A percentile compares a stretch with the other conserved stretches of the same genome.
Conservation (phyloP, 2,797 vertebrate species). For the Thaleichthys pacificus region DNA sequence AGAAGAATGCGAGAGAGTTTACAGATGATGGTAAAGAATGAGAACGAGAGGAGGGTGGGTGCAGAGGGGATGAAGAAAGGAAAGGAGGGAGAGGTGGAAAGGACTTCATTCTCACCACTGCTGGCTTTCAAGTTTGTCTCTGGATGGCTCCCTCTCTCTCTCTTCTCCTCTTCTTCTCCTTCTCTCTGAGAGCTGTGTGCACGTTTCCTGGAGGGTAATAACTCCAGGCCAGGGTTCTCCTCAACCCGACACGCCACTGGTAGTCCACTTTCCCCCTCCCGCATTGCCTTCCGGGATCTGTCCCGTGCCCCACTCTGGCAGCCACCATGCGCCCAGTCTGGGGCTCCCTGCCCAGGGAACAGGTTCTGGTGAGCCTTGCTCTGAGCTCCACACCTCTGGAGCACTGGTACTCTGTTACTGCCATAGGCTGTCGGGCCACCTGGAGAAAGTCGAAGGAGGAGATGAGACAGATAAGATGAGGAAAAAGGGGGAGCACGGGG, state of each 20-base stretch:
- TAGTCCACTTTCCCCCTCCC: slow-evolving; percentile 50
- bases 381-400: slow-evolving; percentile 67
- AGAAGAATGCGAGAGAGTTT: neutral
- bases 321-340: slow-evolving; percentile 31
- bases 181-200: slow-evolving; percentile 71
- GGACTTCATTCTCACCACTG: slow-evolving; percentile 46
- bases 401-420: slow-evolving; percentile 74
- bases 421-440: slow-evolving; percentile 58
- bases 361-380: slow-evolving; percentile 46
- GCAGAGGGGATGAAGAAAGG: neutral
- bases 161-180: slow-evolving; percentile 57
- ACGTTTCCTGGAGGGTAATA: slow-evolving; percentile 79
- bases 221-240: slow-evolving; percentile 64
- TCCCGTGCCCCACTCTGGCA: slow-evolving; percentile 39
- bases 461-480: neutral
- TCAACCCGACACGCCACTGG: slow-evolving; percentile 62
- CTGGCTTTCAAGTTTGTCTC: slow-evolving; percentile 81
- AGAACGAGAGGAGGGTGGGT: neutral
- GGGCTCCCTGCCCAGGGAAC: slow-evolving; percentile 42
- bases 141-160: slow-evolving; percentile 62
- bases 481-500: neutral
- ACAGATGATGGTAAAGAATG: neutral
- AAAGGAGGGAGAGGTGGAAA: neutral
- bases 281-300: slow-evolving; percentile 39
- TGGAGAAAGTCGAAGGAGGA: slow-evolving; percentile 33